Evolutionary conservation across 1,140 invertebrate species (phyloP).

Genomic region (Sesamia nonagrioides): DNA sequence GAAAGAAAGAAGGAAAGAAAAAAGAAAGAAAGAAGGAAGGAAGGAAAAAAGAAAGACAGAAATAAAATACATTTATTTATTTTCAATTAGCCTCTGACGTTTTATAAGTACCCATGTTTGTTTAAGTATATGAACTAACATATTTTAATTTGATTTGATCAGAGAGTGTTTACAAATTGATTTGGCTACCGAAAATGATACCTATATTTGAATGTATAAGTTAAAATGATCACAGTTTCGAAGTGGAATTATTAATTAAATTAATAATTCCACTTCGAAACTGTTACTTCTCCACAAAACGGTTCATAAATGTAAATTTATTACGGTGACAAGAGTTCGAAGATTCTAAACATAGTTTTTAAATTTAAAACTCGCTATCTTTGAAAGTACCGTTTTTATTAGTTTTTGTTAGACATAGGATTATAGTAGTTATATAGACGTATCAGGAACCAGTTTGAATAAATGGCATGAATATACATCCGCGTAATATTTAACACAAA

Average conservation of each 20-base stretch:
- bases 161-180: too few relatives aligned
- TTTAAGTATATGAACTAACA: too few relatives aligned
- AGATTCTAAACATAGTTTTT: constrained; percentile 1
- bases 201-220: not conserved
- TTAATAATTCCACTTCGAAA: not conserved
- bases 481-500: not conserved
- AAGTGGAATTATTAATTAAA: not conserved
- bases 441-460: not conserved
- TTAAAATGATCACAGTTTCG: not conserved
- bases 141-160: too few relatives aligned
- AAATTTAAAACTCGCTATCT: constrained; percentile 9
- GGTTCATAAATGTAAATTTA: constrained; percentile 27
- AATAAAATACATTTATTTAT: too few relatives aligned
- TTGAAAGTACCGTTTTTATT: constrained; percentile 35
- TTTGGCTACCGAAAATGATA: too few relatives aligned
- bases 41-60: too few relatives aligned
- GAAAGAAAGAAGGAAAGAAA: too few relatives aligned
- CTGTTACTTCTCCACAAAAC: constrained; percentile 3
- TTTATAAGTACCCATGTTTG: too few relatives aligned
- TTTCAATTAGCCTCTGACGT: too few relatives aligned
- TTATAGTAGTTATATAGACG: not conserved
- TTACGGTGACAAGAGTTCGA: constrained; percentile 17
- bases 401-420: not conserved
- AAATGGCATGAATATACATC: not conserved
- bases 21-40: too few relatives aligned